Evolutionary conservation across 2,797 vertebrate species (phyloP), one percentile per base, ranked within the genome.

Genomic region (Propithecus perrieri): DNA sequence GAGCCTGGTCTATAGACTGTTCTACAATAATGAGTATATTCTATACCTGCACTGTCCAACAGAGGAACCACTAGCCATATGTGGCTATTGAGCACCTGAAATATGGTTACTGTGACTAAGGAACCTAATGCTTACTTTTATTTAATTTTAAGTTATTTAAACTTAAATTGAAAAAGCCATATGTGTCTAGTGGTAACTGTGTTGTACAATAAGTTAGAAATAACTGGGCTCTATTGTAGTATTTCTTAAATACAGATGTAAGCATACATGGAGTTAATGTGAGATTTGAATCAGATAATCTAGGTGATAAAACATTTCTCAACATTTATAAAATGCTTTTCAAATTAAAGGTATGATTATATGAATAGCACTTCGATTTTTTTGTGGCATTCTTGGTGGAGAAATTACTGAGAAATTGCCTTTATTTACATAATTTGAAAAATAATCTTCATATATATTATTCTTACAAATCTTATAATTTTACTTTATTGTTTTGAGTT

Each of bases 401-500:
- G 5, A 95, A 48, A 85, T n/a, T 94, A 61, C 90, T 61, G 38
- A 93, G 41, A 84, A 6, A 33, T 57, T 95, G 7, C 12, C 26
- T 88, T 94, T 65, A 24, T 85, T 33, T 94, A 43, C 86, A 0
- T 71, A 50, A 53, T 75, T 79, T 12, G 72, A 90, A 93, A 95
- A 59, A 46, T 80, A 46, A 59, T 84, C 12, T 69, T 46, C 9
- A n/a, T 71, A 33, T 43, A 18, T 38, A 43, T 41, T 92, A 33
- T 90, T 78, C 4, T 67, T 78, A 61, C 57, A 53, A 74, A 14
- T 89, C 17, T 75, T 71, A 38, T 80, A 41, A 41, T 84, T 94
- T 94, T 43, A 80, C 33, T 89, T 89, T 83, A 78, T 93, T 95
- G 59, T 80, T 89, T 89, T 84, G 38, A 87, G 33, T 78, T 96